Evolutionary conservation across 2,797 vertebrate species (phyloP).

Genomic region (Morelia viridis): DNA sequence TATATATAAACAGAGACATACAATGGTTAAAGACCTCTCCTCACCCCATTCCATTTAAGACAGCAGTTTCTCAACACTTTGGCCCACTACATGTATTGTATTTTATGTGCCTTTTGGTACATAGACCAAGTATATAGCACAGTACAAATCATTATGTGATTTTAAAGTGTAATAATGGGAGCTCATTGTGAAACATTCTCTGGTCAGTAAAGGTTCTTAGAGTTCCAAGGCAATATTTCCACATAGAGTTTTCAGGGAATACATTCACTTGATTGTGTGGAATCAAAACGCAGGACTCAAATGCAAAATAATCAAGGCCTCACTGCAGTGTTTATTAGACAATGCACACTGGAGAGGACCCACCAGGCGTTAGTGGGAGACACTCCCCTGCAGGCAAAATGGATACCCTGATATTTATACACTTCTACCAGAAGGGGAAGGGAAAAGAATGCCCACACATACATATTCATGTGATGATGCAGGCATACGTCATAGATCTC

Average conservation of each 20-base stretch:
- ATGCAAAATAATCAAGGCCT: too few relatives aligned
- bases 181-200: neutral
- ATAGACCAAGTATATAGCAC: neutral
- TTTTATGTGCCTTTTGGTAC: neutral
- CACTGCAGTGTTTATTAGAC: too few relatives aligned
- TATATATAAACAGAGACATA: neutral
- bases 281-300: too few relatives aligned
- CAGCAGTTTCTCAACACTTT: neutral
- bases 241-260: constrained; percentile 36
- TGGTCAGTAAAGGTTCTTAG: neutral
- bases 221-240: constrained; percentile 37
- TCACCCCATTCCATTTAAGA: neutral
- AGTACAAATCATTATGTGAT: neutral
- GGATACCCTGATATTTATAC: too few relatives aligned
- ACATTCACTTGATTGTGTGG: constrained; percentile 15
- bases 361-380: too few relatives aligned
- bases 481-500: too few relatives aligned
- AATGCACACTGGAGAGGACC: too few relatives aligned
- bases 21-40: too few relatives aligned
- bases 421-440: too few relatives aligned
- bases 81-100: neutral
- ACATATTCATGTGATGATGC: too few relatives aligned
- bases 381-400: too few relatives aligned
- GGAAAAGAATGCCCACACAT: too few relatives aligned
- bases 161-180: neutral